These are phyloP conservation scores for Litoditis marina DNA, from an alignment of 2,888 invertebrate genomes.

Conservation along the genomic window DNA sequence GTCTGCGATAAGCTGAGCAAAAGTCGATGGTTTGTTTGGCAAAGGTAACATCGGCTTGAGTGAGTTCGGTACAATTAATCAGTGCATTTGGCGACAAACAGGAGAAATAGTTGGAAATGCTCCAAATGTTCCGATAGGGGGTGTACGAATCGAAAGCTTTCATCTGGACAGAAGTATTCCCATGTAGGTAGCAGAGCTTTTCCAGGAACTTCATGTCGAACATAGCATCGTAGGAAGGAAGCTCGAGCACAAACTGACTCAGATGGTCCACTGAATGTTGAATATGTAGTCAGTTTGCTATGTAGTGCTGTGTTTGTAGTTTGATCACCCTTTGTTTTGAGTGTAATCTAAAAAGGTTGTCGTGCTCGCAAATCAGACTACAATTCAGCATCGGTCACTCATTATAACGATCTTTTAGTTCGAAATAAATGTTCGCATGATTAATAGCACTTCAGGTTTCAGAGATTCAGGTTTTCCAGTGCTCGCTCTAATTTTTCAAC, in stretches of 20 bases:
- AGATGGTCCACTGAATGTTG: slow-evolving; percentile 56
- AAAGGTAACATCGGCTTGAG: slow-evolving; percentile 24
- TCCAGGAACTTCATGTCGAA: slow-evolving; percentile 42
- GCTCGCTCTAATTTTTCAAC: too few relatives aligned
- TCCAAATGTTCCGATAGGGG: slow-evolving; percentile 50
- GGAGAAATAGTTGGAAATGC: slow-evolving; percentile 51
- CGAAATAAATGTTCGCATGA: too few relatives aligned
- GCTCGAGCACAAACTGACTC: slow-evolving; percentile 52
- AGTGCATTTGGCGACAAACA: slow-evolving; percentile 52
- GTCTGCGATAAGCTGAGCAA: slow-evolving; percentile 36
- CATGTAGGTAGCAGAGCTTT: slow-evolving; percentile 49
- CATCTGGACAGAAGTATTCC: slow-evolving; percentile 31
- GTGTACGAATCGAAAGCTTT: slow-evolving; percentile 40
- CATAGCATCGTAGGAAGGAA: slow-evolving; percentile 41
- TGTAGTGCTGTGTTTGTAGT: too few relatives aligned
- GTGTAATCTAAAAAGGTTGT: too few relatives aligned
- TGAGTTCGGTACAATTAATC: slow-evolving; percentile 52
- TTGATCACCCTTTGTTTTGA: too few relatives aligned
- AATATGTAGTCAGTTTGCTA: neutral
- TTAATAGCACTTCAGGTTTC: too few relatives aligned
- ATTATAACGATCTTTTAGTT: too few relatives aligned
- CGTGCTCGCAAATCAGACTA: too few relatives aligned
- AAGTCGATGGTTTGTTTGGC: slow-evolving; percentile 36
- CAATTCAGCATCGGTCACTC: too few relatives aligned
- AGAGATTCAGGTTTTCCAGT: too few relatives aligned